Evolutionary conservation across 2,888 invertebrate genomes (phyloP).

Genomic region (Meandrusa payeni): DNA sequence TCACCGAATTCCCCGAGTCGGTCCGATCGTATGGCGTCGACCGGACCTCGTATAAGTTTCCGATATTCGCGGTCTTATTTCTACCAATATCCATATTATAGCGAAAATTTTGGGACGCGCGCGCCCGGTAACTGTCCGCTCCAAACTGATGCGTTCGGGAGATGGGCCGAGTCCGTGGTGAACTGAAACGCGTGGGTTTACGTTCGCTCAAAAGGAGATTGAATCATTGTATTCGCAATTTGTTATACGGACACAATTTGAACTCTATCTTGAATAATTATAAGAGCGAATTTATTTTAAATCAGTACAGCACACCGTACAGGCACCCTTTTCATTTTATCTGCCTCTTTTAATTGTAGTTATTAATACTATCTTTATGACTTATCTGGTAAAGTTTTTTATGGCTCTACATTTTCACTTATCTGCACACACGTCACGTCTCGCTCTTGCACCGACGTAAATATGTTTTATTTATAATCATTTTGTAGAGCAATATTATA

Average conservation of each 20-base stretch:
- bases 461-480: neutral
- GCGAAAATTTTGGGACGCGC: conserved; percentile 51
- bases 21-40: conserved; percentile 23
- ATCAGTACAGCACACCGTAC: conserved; percentile 10
- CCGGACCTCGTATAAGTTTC: conserved; percentile 31
- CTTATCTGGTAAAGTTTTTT: conserved; percentile 24
- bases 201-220: conserved; percentile 38
- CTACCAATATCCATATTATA: conserved; percentile 41
- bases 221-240: conserved; percentile 39
- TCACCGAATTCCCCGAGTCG: conserved; percentile 17
- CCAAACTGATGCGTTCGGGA: conserved; percentile 57
- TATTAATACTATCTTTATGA: conserved; percentile 27
- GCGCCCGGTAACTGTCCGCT: conserved; percentile 47
- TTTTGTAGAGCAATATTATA: too few relatives aligned
- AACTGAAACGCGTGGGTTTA: conserved; percentile 65
- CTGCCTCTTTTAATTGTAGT: conserved; percentile 24
- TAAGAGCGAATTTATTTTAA: conserved; percentile 16
- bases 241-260: conserved; percentile 35
- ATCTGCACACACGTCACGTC: conserved; percentile 9
- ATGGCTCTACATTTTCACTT: conserved; percentile 19
- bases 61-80: conserved; percentile 27
- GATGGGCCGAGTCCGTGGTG: conserved; percentile 50
- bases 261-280: conserved; percentile 33
- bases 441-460: neutral
- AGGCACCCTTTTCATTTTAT: conserved; percentile 24